A percentile compares a stretch with the other conserved stretches of the same genome.
These are phyloP conservation scores for Cryptoblepharus egeriae DNA, from an alignment of 2,797 vertebrate species.

Conservation along the genomic window DNA sequence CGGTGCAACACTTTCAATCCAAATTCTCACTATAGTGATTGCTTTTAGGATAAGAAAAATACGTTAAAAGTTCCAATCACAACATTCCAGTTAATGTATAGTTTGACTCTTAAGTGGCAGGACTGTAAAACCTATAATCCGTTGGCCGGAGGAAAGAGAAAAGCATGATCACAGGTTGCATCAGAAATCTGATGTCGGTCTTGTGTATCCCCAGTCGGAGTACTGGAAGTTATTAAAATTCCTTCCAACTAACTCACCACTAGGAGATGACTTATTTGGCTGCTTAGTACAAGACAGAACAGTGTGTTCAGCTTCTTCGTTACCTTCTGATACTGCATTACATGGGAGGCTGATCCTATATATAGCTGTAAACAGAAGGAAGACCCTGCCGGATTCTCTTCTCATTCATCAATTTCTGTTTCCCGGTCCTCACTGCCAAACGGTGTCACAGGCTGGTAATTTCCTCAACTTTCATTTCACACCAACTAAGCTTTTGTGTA, in stretches of 20 bases:
- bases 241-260: constrained; percentile 43
- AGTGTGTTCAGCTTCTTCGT: constrained; percentile 37
- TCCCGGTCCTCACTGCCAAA: constrained; percentile 39
- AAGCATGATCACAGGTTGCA: not conserved
- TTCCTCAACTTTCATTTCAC: constrained; percentile 55
- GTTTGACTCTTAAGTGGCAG: not conserved
- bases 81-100: no score
- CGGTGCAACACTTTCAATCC: no score
- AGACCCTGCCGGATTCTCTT: constrained; percentile 41
- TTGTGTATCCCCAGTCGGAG: constrained; percentile 48
- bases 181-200: constrained; percentile 29
- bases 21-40: no score
- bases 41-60: no score
- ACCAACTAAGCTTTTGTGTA: constrained; percentile 46
- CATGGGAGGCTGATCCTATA: constrained; percentile 54
- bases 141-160: not conserved
- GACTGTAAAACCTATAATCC: not conserved
- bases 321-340: constrained; percentile 52
- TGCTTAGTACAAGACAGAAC: constrained; percentile 49
- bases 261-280: constrained; percentile 56
- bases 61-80: no score
- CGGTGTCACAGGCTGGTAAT: constrained; percentile 40
- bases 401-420: constrained; percentile 56
- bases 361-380: constrained; percentile 44
- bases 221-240: constrained; percentile 57